Base-by-base conservation (phyloP, 1,140 invertebrate species). In the Micrasema longulum region DNA sequence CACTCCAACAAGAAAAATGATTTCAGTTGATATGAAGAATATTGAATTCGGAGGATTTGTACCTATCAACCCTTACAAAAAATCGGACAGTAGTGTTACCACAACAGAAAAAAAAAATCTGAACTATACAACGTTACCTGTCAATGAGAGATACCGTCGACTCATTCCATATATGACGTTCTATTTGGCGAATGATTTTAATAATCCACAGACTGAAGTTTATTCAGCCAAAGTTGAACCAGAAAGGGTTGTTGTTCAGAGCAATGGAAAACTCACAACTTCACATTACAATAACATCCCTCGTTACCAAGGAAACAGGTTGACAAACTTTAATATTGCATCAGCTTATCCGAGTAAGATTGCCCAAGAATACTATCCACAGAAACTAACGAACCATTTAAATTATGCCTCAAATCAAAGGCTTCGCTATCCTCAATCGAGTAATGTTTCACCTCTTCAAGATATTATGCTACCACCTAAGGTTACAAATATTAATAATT, bases 151-250 rank as follows among this genome's bases (percentile, higher is more conserved):
- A 43, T 91, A 91, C 77, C 87, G 92, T 73, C 86, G 93, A 55
- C 78, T 94, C 43, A 91, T 94, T 77, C 93, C 92, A 1, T 94
- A 94, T 78, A 92, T 92, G 88, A 92, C 91, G 35, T 94, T 91
- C 79, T 93, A 93, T 78, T 84, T 91, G 16, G 87, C 89, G 1
- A 90, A 89, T 67, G 87, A 88, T 75, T 86, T 88, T 77, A 86
- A 78, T 7, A 57, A 76, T 12, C 78, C 82, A 36, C 78, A 78
- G 12, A 78, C 77, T 14, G 80, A 82, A 65, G 50, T 74, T 0
- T 77, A 80, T 60, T 75, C 72, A 23, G 60, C 76, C 53, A 79
- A 79, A 26, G 82, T n/a, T n/a, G n/a, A 83, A 77, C 79, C 82
- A 20, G 80, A 83, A 72, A 84, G 84, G 70, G 80, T 83, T 43